Evolutionary conservation across 2,797 vertebrate species (phyloP).

Genomic region (Karalla daura): DNA sequence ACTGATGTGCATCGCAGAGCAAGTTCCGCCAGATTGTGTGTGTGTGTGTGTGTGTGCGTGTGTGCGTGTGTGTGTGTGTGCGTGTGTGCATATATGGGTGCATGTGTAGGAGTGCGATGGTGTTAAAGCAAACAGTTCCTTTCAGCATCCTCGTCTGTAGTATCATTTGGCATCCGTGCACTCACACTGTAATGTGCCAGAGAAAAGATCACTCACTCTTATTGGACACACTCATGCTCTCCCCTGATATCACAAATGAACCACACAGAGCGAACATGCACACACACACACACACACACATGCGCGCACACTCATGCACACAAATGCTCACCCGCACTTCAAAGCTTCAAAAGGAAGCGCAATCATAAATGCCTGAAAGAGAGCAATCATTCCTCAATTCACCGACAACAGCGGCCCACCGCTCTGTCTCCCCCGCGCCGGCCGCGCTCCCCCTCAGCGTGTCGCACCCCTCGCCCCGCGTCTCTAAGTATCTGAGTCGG

Average conservation of each 20-base stretch:
- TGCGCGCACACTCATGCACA: not conserved
- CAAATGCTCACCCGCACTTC: constrained; percentile 24
- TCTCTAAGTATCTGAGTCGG: constrained; percentile 43
- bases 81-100: too few species aligned
- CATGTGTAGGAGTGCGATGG: constrained; percentile 4
- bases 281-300: constrained; percentile 11
- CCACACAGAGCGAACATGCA: constrained; percentile 32
- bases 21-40: constrained; percentile 17
- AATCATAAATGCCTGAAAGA: constrained; percentile 63
- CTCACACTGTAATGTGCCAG: constrained; percentile 38
- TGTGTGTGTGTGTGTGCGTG: constrained; percentile 23
- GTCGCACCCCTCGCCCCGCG: constrained; percentile 5
- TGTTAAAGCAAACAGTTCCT: constrained; percentile 26
- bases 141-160: constrained; percentile 35
- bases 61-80: constrained; percentile 22
- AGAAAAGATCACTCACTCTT: constrained; percentile 59
- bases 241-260: constrained; percentile 33
- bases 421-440: not conserved
- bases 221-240: constrained; percentile 53
- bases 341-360: constrained; percentile 49
- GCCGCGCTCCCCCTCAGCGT: not conserved
- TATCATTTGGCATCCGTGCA: constrained; percentile 52
- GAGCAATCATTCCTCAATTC: constrained; percentile 68
- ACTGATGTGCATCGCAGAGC: constrained; percentile 40
- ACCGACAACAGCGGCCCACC: constrained; percentile 45